Percentiles rank a stretch among this genome's conserved stretches.
phyloP scores from a whole-genome alignment of 2,113 vertebrate species.

The Lathamus discolor region DNA sequence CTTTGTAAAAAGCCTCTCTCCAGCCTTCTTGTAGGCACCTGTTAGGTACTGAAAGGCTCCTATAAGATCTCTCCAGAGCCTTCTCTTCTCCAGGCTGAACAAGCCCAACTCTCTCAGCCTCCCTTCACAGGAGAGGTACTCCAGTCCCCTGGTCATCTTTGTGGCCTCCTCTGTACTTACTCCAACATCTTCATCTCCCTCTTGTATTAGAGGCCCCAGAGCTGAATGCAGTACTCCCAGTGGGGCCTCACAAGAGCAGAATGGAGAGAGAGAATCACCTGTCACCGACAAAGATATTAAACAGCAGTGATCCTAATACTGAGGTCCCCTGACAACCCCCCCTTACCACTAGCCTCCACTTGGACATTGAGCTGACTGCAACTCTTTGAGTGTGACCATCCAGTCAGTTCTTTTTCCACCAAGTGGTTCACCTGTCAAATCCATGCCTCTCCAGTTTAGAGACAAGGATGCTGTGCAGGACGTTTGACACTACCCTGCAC shows the following conservation, averaged over 20 bases:
- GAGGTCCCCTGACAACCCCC: not conserved
- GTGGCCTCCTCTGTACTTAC: not conserved
- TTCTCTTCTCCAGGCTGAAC: not conserved
- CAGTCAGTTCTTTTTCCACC: not conserved
- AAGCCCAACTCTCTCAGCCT: not conserved
- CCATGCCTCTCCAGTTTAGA: not conserved
- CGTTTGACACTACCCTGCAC: not conserved
- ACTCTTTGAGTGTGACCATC: not conserved
- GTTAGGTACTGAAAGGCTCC: not conserved
- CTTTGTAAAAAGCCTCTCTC: not conserved
- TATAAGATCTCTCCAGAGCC: not conserved
- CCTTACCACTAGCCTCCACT: not conserved
- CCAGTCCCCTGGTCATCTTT: not conserved
- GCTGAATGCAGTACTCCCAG: not conserved
- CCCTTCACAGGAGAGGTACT: not conserved
- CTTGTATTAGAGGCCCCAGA: not conserved
- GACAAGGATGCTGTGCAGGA: not conserved
- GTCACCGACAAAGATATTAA: not conserved
- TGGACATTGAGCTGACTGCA: not conserved
- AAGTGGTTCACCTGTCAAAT: not conserved
- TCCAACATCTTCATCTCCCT: not conserved
- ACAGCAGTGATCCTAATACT: not conserved
- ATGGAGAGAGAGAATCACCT: not conserved
- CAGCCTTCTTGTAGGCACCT: not conserved
- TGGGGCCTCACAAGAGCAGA: not conserved